Percentiles rank a stretch among this genome's conserved stretches.
Evolutionary conservation across 2,797 vertebrate genomes (phyloP).

Genomic region (Crypturellus tataupa): DNA sequence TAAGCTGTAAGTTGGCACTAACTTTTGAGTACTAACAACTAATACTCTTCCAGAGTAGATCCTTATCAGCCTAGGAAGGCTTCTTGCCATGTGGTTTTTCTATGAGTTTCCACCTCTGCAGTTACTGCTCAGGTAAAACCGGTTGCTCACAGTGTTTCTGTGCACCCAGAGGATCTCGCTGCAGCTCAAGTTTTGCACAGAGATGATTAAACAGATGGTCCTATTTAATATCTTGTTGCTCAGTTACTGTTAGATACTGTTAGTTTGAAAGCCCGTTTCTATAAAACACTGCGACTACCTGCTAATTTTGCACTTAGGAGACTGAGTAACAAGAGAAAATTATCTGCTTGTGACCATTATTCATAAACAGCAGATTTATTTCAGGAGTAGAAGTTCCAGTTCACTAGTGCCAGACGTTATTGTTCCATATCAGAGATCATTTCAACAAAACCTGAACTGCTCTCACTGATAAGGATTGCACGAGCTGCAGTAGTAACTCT

Average conservation of each 20-base stretch:
- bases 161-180: fast-evolving
- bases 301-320: background rate
- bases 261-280: background rate
- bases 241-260: background rate
- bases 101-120: background rate
- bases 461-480: background rate
- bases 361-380: background rate
- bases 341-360: background rate
- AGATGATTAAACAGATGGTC: background rate
- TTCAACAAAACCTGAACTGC: background rate
- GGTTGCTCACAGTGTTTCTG: background rate
- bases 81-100: background rate
- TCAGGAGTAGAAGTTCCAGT: background rate
- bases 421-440: background rate
- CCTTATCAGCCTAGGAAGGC: background rate
- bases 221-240: background rate
- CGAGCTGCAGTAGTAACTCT: background rate
- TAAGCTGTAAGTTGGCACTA: background rate
- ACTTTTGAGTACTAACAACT: slow-evolving; percentile 40
- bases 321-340: background rate
- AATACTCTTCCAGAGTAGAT: background rate
- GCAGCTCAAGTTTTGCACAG: background rate
- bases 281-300: background rate
- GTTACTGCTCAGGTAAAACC: background rate
- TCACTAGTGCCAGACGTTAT: background rate